Base-by-base conservation (phyloP, 2,797 vertebrate genomes). In the Acomys russatus region DNA sequence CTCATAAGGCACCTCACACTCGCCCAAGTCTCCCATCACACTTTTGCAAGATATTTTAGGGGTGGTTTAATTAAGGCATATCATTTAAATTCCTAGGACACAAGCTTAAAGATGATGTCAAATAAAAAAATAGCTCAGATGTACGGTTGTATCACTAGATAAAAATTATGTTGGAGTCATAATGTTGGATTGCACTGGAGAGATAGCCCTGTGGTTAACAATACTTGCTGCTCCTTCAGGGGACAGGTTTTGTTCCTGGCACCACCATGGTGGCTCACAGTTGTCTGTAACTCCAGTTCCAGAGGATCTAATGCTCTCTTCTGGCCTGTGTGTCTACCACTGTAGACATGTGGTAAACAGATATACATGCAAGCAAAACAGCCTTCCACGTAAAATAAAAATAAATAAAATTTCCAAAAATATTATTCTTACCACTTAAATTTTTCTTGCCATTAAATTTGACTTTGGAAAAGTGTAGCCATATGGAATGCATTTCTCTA, bases 131-230 rank as follows among this genome's bases (percentile, higher is more conserved):
- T 79, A 94, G 88, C 88, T 85, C 66, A 94, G 88, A 94, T 96
- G 87, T 97, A 97, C 94, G 97, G 93, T 98, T 97, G 92, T 97
- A 96, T 98, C 96, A 97, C 91, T 96, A 92, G 96, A 89, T 98
- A 97, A 97, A 97, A 96, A 64, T 18, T 83, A 30, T 44, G 14
- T 44, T 83, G 23, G 22, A 44, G 73, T 49, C 22, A 25, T 76
- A 14, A 76, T 14, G 25, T 76, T 76, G 44, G 73, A 28, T 30
- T 64, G 14, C 15, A 23, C 44, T 18, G 35, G 80, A 64, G 61
- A 64, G 35, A 44, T 44, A 1, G 23, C 61, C 44, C 4, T 44
- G 35, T 38, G 22, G 7, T 63, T 82, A 82, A 82, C 6, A 63
- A n/a, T 25, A 38, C 23, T 38, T 82, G 35, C 59, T 63, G n/a